These are phyloP conservation scores for Bombylius discolor DNA, from an alignment of 2,888 invertebrate genomes.

Conservation along the genomic window DNA sequence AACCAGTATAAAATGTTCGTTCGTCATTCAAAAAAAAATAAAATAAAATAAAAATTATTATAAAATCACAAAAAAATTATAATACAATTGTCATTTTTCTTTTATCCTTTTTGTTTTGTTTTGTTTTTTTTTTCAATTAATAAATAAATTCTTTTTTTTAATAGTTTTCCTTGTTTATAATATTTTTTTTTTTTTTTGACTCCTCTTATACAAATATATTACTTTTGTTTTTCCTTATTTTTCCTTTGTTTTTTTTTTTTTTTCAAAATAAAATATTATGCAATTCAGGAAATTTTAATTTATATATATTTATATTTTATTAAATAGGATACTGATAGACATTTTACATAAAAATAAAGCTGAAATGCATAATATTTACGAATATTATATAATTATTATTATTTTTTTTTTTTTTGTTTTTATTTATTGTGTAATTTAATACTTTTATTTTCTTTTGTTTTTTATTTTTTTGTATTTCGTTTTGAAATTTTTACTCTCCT, in stretches of 20 bases:
- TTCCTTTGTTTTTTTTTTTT: not conserved
- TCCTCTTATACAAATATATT: not conserved
- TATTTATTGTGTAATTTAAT: constrained; percentile 1
- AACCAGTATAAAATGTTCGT: too few species aligned
- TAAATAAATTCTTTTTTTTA: too few species aligned
- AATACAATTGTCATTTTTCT: too few species aligned
- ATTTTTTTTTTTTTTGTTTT: not conserved
- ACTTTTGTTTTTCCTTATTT: not conserved
- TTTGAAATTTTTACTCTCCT: not conserved
- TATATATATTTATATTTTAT: not conserved
- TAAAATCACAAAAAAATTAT: too few species aligned
- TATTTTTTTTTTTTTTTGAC: too few species aligned
- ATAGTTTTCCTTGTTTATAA: too few species aligned
- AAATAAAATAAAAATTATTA: too few species aligned
- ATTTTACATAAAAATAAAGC: constrained; percentile 13
- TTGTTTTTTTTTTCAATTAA: too few species aligned
- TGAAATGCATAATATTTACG: constrained; percentile 7
- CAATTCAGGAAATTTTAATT: constrained; percentile 10
- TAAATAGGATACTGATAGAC: constrained; percentile 4
- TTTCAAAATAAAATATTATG: not conserved
- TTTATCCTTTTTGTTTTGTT: too few species aligned
- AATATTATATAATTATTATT: not conserved
- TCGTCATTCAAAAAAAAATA: too few species aligned
- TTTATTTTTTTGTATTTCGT: not conserved
- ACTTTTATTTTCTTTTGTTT: not conserved